Base-by-base conservation (phyloP, 2,113 vertebrate species). In the Rhinoptilus africanus region DNA sequence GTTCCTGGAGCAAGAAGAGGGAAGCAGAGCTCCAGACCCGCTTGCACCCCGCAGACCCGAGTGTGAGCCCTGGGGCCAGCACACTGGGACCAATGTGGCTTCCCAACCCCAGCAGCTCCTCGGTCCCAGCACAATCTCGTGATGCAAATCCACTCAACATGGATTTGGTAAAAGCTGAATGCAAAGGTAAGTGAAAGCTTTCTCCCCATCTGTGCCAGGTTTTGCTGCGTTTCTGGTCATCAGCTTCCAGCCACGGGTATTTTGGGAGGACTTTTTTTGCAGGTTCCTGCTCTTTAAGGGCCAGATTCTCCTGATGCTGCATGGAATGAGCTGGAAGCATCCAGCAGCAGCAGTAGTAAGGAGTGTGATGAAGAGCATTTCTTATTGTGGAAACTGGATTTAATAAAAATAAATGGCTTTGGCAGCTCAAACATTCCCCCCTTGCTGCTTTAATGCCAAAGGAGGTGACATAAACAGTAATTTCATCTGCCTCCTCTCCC, bases 1-100 rank as follows among this genome's bases (percentile, higher is more conserved):
- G 0, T 41, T 79, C 73, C 30, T 5, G 5, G 62, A 69, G 43
- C 14, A 23, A 72, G 37, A 69, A 69, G 18, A 39, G n/a, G 48
- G 66, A 78, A 76, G 23, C 34, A 16, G 66, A 68, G 41, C 34
- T 23, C 41, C 69, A 37, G 34, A 28, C 20, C n/a, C 1, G 2
- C 43, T 47, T 16, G 6, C 18, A 20, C 62, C 12, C 4, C 6
- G 0, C 30, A 53, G n/a, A 68, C 11, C 17, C 27, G 17, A 32
- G 43, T 12, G 30, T 62, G 48, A 84, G 8, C 6, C 8, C 21
- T 23, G 56, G 35, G 34, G 11, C 3, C 4, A 82, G 17, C 26
- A 14, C 43, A 4, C 0, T 4, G 34, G 56, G 11, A n/a, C 6
- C 9, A 5, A 15, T 0, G 1, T 7, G 32, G 14, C 67, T 45